These are phyloP conservation scores for Cydia strobilella DNA, from an alignment of 1,140 invertebrate species.

Conservation along the genomic window DNA sequence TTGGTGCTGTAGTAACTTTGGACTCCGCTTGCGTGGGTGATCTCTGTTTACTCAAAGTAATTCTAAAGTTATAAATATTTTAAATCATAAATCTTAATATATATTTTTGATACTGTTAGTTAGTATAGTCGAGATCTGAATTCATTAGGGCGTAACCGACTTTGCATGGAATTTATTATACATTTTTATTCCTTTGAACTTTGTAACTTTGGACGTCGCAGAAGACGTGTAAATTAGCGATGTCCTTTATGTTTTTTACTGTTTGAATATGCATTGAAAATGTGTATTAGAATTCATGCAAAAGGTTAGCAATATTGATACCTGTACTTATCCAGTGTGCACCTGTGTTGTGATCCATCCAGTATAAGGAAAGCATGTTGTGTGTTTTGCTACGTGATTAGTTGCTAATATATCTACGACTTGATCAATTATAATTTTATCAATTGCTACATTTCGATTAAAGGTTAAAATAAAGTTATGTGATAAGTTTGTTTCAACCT, in stretches of 20 bases:
- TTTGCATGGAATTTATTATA: background rate
- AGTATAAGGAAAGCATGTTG: conserved; percentile 74
- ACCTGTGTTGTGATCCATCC: conserved; percentile 78
- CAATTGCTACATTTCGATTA: background rate
- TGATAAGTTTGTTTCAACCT: background rate
- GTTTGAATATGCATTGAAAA: conserved; percentile 27
- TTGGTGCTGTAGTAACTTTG: conserved; percentile 58
- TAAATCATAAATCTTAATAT: conserved; percentile 65
- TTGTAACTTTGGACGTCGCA: background rate
- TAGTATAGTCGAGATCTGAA: conserved; percentile 40
- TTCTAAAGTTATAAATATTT: conserved; percentile 62
- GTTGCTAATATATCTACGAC: conserved; percentile 49
- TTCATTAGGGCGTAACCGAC: conserved; percentile 11
- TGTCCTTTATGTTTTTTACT: conserved; percentile 8
- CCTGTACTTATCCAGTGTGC: conserved; percentile 78
- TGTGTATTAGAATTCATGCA: conserved; percentile 28
- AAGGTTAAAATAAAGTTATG: background rate
- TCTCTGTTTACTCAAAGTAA: conserved; percentile 71
- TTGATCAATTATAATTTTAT: conserved; percentile 50
- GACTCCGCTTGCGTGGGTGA: conserved; percentile 57
- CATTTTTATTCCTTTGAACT: conserved; percentile 18
- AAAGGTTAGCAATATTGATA: conserved; percentile 68
- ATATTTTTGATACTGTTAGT: conserved; percentile 70
- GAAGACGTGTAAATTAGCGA: conserved; percentile 8
- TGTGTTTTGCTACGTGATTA: conserved; percentile 60